Evolutionary conservation across 2,888 invertebrate genomes (phyloP).

Genomic region (Tetropium fuscum): DNA sequence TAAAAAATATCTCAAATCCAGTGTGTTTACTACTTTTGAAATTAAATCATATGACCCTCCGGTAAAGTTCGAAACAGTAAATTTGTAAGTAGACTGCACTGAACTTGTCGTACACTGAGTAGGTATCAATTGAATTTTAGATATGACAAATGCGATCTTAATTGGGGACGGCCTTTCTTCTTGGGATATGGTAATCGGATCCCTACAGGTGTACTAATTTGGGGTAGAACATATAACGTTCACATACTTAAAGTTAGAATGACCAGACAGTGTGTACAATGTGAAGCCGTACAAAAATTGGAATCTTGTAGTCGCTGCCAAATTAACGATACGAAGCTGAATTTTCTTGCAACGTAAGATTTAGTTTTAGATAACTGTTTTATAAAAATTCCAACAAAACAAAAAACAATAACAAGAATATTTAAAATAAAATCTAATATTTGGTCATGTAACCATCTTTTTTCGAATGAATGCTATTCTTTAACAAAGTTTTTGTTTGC

Average conservation of each 20-base stretch:
- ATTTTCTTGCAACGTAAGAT: constrained; percentile 24
- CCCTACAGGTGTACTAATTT: constrained; percentile 31
- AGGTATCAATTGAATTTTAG: constrained; percentile 22
- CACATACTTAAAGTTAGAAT: constrained; percentile 30
- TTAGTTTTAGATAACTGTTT: too few relatives aligned
- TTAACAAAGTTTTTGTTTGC: too few relatives aligned
- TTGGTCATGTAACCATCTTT: too few relatives aligned
- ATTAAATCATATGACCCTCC: constrained; percentile 42
- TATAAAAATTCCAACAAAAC: too few relatives aligned
- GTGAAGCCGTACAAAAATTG: constrained; percentile 6
- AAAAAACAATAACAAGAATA: too few relatives aligned
- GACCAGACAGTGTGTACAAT: constrained; percentile 15
- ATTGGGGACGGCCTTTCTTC: constrained; percentile 33
- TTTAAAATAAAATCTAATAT: too few relatives aligned
- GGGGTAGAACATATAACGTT: constrained; percentile 30
- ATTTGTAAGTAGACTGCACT: constrained; percentile 43
- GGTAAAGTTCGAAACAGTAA: constrained; percentile 41
- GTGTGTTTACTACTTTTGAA: constrained; percentile 44
- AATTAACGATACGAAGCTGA: not conserved
- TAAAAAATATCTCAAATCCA: constrained; percentile 42
- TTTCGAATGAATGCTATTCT: too few relatives aligned
- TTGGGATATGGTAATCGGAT: constrained; percentile 32
- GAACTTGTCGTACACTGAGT: too few relatives aligned
- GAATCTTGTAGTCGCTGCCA: constrained; percentile 10
- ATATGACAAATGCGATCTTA: constrained; percentile 21